These are phyloP conservation scores for Athene noctua DNA, from an alignment of 2,113 vertebrate genomes.

Conservation along the genomic window DNA sequence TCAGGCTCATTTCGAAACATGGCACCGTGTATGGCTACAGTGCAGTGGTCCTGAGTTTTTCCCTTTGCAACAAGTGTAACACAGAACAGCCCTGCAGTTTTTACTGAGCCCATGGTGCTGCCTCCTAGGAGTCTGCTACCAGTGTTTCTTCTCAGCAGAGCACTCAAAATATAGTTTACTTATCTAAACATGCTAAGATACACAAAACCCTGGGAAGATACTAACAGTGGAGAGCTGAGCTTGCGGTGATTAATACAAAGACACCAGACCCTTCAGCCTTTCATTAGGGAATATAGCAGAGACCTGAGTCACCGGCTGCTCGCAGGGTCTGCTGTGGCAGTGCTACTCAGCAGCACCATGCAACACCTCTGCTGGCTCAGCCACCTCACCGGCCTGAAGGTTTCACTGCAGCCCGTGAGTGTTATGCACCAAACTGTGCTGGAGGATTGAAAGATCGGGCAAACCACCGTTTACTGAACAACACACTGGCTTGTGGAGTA, in stretches of 20 bases:
- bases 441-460: neutral
- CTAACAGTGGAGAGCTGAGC: neutral
- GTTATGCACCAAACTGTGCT: neutral
- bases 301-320: neutral
- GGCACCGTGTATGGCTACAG: accelerated
- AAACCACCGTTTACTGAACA: neutral
- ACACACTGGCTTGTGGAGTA: neutral
- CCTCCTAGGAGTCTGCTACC: neutral
- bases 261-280: neutral
- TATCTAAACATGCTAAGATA: neutral
- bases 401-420: neutral
- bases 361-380: neutral
- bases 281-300: neutral
- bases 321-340: neutral
- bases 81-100: neutral
- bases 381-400: neutral
- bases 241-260: neutral
- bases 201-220: neutral
- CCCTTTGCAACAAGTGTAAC: neutral
- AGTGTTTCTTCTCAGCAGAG: neutral
- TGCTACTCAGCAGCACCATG: neutral
- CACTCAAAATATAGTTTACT: neutral
- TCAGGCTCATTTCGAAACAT: neutral
- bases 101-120: neutral
- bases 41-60: neutral